phyloP scores from a whole-genome alignment of 2,797 vertebrate species.

The Delichon dasypus region DNA sequence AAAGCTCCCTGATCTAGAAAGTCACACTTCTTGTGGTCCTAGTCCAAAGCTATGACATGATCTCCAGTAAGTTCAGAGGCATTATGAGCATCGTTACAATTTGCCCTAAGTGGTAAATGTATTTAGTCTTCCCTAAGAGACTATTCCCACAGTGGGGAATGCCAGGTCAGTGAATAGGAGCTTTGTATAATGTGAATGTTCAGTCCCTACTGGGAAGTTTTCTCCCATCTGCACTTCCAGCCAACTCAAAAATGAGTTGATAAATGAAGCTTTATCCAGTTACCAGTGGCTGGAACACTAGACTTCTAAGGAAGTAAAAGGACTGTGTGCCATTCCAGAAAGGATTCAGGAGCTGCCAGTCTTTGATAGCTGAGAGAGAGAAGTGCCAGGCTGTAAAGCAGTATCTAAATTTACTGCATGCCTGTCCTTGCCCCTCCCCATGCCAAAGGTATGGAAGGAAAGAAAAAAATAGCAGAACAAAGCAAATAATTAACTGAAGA shows the following conservation, averaged over 20 bases:
- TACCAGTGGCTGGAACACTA: background rate
- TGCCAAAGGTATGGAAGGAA: background rate
- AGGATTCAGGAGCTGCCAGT: background rate
- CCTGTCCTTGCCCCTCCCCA: background rate
- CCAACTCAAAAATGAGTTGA: background rate
- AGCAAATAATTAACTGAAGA: background rate
- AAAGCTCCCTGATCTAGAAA: background rate
- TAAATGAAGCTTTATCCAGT: background rate
- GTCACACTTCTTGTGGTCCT: background rate
- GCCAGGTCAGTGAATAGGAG: background rate
- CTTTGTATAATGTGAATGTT: background rate
- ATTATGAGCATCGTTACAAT: background rate
- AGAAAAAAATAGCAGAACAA: background rate
- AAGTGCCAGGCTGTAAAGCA: background rate
- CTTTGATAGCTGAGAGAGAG: background rate
- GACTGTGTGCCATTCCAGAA: background rate
- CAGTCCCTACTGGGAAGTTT: background rate
- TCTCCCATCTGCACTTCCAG: background rate
- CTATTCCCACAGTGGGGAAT: background rate
- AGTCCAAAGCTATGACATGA: background rate
- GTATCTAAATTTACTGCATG: background rate
- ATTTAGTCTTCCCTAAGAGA: background rate
- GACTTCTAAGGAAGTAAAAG: background rate
- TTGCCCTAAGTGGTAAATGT: background rate
- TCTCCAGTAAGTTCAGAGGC: background rate